These are phyloP conservation scores for Malachius bipustulatus DNA, from an alignment of 2,888 invertebrate genomes.

Conservation along the genomic window DNA sequence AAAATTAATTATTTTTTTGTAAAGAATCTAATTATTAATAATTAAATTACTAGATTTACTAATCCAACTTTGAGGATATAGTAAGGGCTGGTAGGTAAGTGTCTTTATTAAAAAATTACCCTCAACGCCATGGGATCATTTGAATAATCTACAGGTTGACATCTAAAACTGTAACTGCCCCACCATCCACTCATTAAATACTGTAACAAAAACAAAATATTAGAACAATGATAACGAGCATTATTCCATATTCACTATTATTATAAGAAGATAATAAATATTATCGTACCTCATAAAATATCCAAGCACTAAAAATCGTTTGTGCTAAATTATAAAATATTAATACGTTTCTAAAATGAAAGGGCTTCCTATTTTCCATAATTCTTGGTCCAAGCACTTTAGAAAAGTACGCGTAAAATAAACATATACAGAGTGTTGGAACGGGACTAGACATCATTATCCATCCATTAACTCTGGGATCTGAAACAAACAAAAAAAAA, in stretches of 20 bases:
- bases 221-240: neutral
- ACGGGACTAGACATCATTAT: slow-evolving; percentile 89
- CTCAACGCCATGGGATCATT: slow-evolving; percentile 52
- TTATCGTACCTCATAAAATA: slow-evolving; percentile 62
- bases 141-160: slow-evolving; percentile 76
- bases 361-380: slow-evolving; percentile 85
- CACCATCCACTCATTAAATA: slow-evolving; percentile 52
- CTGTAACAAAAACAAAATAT: slow-evolving; percentile 35
- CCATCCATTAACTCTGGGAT: slow-evolving; percentile 83
- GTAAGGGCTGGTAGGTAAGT: too few relatives aligned
- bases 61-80: too few relatives aligned
- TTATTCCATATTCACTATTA: neutral
- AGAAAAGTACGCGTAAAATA: slow-evolving; percentile 79
- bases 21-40: too few relatives aligned
- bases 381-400: slow-evolving; percentile 70
- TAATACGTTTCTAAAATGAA: slow-evolving; percentile 67
- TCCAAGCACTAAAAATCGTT: slow-evolving; percentile 83
- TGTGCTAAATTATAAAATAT: slow-evolving; percentile 82
- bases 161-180: slow-evolving; percentile 59
- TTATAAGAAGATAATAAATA: neutral
- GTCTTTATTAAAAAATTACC: too few relatives aligned
- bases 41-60: too few relatives aligned
- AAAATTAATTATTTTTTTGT: too few relatives aligned
- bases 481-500: slow-evolving; percentile 43
- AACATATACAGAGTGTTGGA: slow-evolving; percentile 80